These are phyloP conservation scores for Ondatra zibethicus DNA, from an alignment of 2,113 vertebrate species.

Conservation along the genomic window DNA sequence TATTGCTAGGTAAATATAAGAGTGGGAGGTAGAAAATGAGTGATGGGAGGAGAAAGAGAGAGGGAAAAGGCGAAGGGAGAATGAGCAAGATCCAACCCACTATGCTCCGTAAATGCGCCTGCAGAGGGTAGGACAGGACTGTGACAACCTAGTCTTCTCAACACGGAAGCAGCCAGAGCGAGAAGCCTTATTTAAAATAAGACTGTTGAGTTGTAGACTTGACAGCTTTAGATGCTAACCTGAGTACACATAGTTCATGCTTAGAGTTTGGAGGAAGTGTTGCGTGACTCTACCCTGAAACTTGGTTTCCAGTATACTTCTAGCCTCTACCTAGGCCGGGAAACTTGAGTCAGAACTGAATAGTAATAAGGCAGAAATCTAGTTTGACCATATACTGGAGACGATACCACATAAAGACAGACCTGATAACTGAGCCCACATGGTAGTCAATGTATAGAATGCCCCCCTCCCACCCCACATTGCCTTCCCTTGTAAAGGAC, in stretches of 20 bases:
- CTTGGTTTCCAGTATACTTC: not conserved
- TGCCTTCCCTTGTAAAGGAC: not conserved
- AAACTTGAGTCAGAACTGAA: not conserved
- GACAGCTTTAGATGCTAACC: not conserved
- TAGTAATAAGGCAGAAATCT: not conserved
- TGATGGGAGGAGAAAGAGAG: rapidly evolving
- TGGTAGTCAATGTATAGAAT: no score
- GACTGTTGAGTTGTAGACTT: not conserved
- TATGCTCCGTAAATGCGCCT: not conserved
- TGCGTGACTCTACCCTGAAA: not conserved
- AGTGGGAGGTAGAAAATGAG: not conserved
- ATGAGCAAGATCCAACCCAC: not conserved
- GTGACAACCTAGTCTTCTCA: not conserved
- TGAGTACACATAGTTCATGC: not conserved
- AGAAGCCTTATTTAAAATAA: not conserved
- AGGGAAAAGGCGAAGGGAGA: no score
- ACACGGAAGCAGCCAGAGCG: no score
- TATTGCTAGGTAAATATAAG: not conserved
- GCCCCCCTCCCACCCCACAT: no score
- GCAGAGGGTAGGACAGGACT: not conserved
- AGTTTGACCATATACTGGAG: not conserved
- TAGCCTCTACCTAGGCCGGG: not conserved
- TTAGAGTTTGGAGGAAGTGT: not conserved
- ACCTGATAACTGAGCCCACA: not conserved
- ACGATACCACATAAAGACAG: not conserved